Percentiles rank a stretch among this genome's conserved stretches.
Evolutionary conservation across 2,797 vertebrate species (phyloP).

Genomic region (Spea hammondii): DNA sequence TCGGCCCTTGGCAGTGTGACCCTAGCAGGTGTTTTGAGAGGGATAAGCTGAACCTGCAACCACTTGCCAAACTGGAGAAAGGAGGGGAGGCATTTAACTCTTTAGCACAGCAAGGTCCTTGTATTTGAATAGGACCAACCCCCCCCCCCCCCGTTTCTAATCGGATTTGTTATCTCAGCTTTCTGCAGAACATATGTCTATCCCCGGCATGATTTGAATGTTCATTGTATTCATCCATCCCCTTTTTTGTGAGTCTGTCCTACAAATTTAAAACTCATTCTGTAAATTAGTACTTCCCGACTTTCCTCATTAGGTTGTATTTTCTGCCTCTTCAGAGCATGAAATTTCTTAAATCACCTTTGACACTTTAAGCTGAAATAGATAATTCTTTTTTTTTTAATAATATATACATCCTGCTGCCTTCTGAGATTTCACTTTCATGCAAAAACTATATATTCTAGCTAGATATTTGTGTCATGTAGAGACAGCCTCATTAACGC

Average conservation of each 20-base stretch:
- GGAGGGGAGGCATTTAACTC: conserved; percentile 23
- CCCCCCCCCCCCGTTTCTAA: background rate
- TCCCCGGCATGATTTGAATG: background rate
- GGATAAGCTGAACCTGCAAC: conserved; percentile 52
- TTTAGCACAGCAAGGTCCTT: background rate
- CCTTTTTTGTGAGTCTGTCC: background rate
- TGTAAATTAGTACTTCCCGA: background rate
- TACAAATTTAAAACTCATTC: background rate
- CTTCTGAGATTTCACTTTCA: too few species aligned
- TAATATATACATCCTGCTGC: too few species aligned
- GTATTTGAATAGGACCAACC: background rate
- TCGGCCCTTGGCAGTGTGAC: conserved; percentile 52
- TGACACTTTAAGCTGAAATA: too few species aligned
- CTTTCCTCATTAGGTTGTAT: background rate
- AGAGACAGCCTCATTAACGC: too few species aligned
- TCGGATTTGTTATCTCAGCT: background rate
- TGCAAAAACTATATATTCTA: too few species aligned
- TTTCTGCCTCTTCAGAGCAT: too few species aligned
- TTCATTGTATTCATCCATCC: background rate
- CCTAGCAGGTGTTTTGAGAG: conserved; percentile 64
- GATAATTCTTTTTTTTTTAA: too few species aligned
- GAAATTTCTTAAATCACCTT: too few species aligned
- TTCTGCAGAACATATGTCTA: background rate
- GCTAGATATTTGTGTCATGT: too few species aligned
- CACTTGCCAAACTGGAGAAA: conserved; percentile 39